These are phyloP conservation scores for Platycercus adscitus DNA, from an alignment of 2,113 vertebrate genomes.

Conservation along the genomic window DNA sequence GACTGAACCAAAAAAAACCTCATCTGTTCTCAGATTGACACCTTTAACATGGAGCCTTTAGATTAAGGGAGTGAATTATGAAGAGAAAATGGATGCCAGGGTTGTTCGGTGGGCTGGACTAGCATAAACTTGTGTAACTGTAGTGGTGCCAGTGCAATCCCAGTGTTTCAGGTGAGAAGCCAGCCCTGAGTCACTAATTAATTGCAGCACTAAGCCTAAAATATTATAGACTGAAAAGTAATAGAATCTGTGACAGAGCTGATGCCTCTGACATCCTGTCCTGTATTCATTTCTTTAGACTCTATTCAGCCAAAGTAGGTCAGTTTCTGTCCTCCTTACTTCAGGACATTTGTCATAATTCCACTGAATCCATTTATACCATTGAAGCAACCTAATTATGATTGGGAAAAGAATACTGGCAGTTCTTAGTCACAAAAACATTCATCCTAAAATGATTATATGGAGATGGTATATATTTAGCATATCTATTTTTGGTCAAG, in stretches of 20 bases:
- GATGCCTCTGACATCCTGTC: slow-evolving; percentile 42
- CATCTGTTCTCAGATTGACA: background rate
- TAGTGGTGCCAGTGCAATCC: background rate
- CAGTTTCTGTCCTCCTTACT: slow-evolving; percentile 25
- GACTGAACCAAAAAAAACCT: background rate
- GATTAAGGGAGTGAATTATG: background rate
- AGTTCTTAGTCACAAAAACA: slow-evolving; percentile 62
- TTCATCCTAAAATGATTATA: slow-evolving; percentile 55
- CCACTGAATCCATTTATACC: slow-evolving; percentile 54
- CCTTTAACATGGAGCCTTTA: background rate
- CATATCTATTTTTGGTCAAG: slow-evolving; percentile 66
- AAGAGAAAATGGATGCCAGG: background rate
- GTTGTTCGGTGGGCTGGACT: background rate
- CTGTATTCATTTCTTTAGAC: slow-evolving; percentile 19
- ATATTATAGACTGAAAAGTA: background rate
- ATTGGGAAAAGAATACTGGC: slow-evolving; percentile 49
- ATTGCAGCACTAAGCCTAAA: background rate
- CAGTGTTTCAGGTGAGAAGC: slow-evolving; percentile 8
- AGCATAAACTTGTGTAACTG: background rate
- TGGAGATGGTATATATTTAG: slow-evolving; percentile 61
- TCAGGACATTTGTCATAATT: slow-evolving; percentile 56
- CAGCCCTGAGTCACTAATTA: background rate
- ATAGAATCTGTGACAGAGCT: slow-evolving; percentile 22
- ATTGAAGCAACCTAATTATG: slow-evolving; percentile 59
- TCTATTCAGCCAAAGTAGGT: slow-evolving; percentile 43